These are phyloP conservation scores for Distichodus sexfasciatus DNA, from an alignment of 2,797 vertebrate species.

Conservation along the genomic window DNA sequence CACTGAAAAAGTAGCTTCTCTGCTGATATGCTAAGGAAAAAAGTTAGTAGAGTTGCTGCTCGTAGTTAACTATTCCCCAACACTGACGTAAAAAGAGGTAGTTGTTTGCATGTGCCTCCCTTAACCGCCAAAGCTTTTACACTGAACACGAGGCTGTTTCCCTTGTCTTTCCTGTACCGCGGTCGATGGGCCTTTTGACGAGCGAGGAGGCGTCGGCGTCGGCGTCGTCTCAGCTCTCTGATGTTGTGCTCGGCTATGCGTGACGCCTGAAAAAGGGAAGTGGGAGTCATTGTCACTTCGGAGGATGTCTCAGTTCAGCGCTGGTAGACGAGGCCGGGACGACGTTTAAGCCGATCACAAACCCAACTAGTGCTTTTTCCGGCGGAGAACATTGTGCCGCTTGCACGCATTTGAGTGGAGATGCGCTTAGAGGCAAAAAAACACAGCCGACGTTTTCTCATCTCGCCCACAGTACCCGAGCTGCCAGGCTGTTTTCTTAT, in stretches of 20 bases:
- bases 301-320: not conserved
- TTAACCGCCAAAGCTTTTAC: not conserved
- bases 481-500: slow-evolving; percentile 8
- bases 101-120: slow-evolving; percentile 38
- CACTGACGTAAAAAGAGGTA: slow-evolving; percentile 9
- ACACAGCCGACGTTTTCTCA: not conserved
- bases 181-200: not conserved
- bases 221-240: not conserved
- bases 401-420: slow-evolving; percentile 2
- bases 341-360: not conserved
- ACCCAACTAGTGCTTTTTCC: not conserved
- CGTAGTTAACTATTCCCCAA: too few relatives aligned
- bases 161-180: not conserved
- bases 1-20: too few relatives aligned
- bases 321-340: not conserved
- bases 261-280: not conserved
- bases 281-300: not conserved
- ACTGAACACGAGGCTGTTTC: not conserved
- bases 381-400: not conserved
- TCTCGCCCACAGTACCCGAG: slow-evolving; percentile 17
- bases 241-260: too few relatives aligned
- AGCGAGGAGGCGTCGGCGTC: not conserved
- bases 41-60: too few relatives aligned
- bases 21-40: too few relatives aligned
- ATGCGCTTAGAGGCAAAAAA: not conserved